Evolutionary conservation across 92 coral and sea anemone genomes (phyloP), one percentile per base, ranked within the genome.

Genomic region (Zoanthus sociatus): DNA sequence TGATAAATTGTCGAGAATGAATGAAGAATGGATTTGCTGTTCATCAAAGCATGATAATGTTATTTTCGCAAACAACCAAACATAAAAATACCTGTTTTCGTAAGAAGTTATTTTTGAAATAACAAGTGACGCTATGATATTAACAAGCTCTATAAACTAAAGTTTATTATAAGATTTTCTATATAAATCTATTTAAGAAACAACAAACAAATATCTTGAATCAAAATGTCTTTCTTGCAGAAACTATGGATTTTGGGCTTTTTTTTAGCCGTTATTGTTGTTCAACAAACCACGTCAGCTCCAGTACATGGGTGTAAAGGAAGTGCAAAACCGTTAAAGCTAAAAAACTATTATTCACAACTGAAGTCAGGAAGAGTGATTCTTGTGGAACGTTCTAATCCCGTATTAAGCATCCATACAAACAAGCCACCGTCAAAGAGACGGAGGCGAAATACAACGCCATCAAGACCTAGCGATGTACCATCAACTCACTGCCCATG

Each of bases 401-500:
- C 37, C 16, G 74, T 7, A 11, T 63, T 6, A 81, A 47, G 66
- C 4, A 21, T 53, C 58, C 63, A 15, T 18, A 46, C 42, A 2
- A 2, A 37, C 4, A 37, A 2, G 42, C 74, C 44, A 44, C 42
- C 9, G 2, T 81, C 73, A 21, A 81, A 68, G 16, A 64, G 85
- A 64, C 13, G 16, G 15, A 81, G 50, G 67, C 46, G 85, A 5
- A 51, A 48, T 46, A 31, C 18, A 64, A 11, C 63, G 0, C 42
- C 56, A 20, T 66, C 85, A 18, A 18, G 75, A 20, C 85, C 85
- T 20, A 81, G 58, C 73, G 85, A 81, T 66, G 85, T 81, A 44
- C 61, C 45, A 64, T 67, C 85, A 8, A 81, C 85, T 4, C 47
- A 44, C 58, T 81, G 85, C 15, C 85, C 85, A 21, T 81, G 85